Evolutionary conservation across 2,113 vertebrate species (phyloP), one percentile per base, ranked within the genome.

Genomic region (Albula glossodonta): DNA sequence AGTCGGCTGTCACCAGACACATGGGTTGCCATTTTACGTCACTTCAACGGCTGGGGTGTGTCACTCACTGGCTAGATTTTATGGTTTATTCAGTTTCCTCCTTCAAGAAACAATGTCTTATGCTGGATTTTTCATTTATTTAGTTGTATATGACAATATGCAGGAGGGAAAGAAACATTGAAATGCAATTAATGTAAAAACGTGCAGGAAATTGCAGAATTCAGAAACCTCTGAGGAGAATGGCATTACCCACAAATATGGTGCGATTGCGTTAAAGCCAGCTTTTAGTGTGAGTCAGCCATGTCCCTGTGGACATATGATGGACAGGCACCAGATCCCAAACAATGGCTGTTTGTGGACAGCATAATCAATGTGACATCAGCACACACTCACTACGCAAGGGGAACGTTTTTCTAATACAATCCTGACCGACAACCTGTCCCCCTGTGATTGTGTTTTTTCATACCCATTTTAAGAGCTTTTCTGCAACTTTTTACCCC

Each of bases 351-450:
- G 93, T 93, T 94, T 93, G 93, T 78, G 70, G 93, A 91, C 94
- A 92, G 95, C 95, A 96, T 96, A 96, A 96, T 96, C 92, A 94
- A 96, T 96, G 94, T 96, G 95, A 96, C 95, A 95, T 94, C 93
- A 93, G 92, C 89, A 89, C 89, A 84, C 60, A 83, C 93, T 91
- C 93, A 91, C 94, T 93, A 93, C 49, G 80, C n/a, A 41, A 87
- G 89, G 81, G 87, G 87, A 85, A 81, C 84, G 85, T 89, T 85
- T 83, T 90, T 79, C 90, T 92, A 88, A 90, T 90, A 90, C 89
- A 91, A 90, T 88, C 84, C 63, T 48, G 86, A 88, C 81, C 84
- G 87, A 78, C 79, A 89, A 89, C 87, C 86, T 88, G 88, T 90
- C 93, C 86, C 85, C 87, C 83, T 84, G 63, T 5, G 9, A 88